phyloP scores from a whole-genome alignment of 2,113 vertebrate species.

The Theropithecus gelada region DNA sequence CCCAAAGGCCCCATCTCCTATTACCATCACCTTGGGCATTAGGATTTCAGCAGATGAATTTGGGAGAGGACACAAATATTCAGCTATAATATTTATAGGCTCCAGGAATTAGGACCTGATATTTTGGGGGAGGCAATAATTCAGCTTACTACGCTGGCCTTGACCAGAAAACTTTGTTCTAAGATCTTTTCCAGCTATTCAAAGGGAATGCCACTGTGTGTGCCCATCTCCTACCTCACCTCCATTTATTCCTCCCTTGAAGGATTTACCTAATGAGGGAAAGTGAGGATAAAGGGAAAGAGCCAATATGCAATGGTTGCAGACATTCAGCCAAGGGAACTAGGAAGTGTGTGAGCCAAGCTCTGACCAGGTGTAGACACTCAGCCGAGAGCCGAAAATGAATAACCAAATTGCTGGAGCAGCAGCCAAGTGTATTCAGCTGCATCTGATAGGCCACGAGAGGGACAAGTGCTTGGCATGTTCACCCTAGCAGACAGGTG shows the following conservation, averaged over 20 bases:
- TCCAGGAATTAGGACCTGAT: neutral
- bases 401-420: slow-evolving; percentile 15
- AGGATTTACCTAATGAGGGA: neutral
- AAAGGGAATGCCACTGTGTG: fast-evolving
- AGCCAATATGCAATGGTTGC: neutral
- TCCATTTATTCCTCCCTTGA: neutral
- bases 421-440: neutral
- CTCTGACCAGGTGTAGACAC: slow-evolving; percentile 9
- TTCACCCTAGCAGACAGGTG: neutral
- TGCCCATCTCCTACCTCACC: neutral
- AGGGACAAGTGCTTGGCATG: neutral
- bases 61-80: neutral
- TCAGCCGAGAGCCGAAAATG: neutral
- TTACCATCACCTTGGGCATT: neutral
- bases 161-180: neutral
- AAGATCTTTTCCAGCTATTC: neutral
- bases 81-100: neutral
- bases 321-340: neutral
- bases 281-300: neutral
- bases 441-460: neutral
- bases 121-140: neutral
- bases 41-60: neutral
- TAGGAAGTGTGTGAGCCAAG: neutral
- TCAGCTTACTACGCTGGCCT: neutral
- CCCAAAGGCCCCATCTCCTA: neutral